Evolutionary conservation across 2,888 invertebrate species (phyloP).

Genomic region (Drosophila stalkeri): DNA sequence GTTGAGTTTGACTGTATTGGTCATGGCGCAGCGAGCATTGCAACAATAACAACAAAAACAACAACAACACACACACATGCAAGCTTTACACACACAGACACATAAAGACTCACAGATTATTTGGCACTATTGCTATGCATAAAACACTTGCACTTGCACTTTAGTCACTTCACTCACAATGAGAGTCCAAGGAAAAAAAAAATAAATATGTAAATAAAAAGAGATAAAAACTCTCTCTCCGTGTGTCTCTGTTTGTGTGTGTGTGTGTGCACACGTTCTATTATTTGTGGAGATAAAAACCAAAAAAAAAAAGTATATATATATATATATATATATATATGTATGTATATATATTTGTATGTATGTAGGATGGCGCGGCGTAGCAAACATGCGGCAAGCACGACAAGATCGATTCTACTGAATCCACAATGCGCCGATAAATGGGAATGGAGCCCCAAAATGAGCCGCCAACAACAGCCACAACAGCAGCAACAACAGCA

Average conservation of each 20-base stretch:
- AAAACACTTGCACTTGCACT: conserved; percentile 42
- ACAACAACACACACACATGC: conserved; percentile 5
- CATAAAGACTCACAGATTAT: conserved; percentile 15
- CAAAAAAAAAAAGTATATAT: not conserved
- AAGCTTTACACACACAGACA: not conserved
- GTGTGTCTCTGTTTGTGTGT: not conserved
- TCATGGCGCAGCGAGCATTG: conserved; percentile 26
- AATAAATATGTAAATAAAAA: not conserved
- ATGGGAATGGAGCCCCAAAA: conserved; percentile 61
- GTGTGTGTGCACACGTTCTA: not conserved
- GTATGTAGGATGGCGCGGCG: conserved; percentile 43
- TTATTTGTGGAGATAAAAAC: conserved; percentile 4
- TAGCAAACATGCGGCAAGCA: conserved; percentile 75
- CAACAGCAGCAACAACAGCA: conserved; percentile 17
- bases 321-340: not conserved
- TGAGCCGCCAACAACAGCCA: conserved; percentile 35
- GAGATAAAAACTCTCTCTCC: not conserved
- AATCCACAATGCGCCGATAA: conserved; percentile 59
- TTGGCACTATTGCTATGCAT: conserved; percentile 8
- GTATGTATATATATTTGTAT: not conserved
- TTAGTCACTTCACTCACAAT: conserved; percentile 14
- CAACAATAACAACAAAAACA: conserved; percentile 23
- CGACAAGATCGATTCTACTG: conserved; percentile 85
- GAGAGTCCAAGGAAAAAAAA: not conserved
- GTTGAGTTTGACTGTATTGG: conserved; percentile 6